These are phyloP conservation scores for Orussus abietinus DNA, from an alignment of 1,140 invertebrate genomes.

Conservation along the genomic window DNA sequence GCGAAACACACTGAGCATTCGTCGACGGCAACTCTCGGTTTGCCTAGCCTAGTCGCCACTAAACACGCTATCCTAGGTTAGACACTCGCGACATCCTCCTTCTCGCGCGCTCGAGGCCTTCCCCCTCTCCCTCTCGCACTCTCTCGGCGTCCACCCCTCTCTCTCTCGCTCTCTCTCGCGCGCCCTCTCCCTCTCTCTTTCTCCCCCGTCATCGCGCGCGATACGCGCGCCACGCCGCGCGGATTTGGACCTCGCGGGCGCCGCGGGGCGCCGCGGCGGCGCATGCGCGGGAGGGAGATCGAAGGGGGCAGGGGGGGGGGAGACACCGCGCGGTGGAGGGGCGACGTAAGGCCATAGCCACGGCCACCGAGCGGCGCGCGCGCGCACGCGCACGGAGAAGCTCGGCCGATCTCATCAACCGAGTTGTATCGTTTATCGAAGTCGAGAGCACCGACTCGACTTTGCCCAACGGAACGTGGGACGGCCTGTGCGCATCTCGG, in stretches of 20 bases:
- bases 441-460: no score
- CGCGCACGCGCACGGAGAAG: slow-evolving; percentile 21
- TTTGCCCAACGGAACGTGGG: no score
- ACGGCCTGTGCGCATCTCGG: no score
- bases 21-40: slow-evolving; percentile 36
- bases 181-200: neutral
- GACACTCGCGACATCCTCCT: slow-evolving; percentile 38
- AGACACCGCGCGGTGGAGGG: no score
- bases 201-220: slow-evolving; percentile 8
- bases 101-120: slow-evolving; percentile 17
- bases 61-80: slow-evolving; percentile 49
- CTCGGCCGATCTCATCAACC: no score
- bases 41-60: slow-evolving; percentile 46
- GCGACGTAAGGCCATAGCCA: slow-evolving; percentile 52
- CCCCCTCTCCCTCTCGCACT: slow-evolving; percentile 3
- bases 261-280: slow-evolving; percentile 3
- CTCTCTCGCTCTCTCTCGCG: no score
- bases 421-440: no score
- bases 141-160: slow-evolving; percentile 3
- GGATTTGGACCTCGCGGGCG: slow-evolving; percentile 3
- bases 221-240: slow-evolving; percentile 5
- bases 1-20: slow-evolving; percentile 41
- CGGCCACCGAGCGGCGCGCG: slow-evolving; percentile 44
- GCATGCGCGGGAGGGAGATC: slow-evolving; percentile 21
- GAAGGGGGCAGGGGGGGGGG: slow-evolving; percentile 13